Evolutionary conservation across 2,888 invertebrate genomes (phyloP), one percentile per base, ranked within the genome.

Genomic region (Labia minor): DNA sequence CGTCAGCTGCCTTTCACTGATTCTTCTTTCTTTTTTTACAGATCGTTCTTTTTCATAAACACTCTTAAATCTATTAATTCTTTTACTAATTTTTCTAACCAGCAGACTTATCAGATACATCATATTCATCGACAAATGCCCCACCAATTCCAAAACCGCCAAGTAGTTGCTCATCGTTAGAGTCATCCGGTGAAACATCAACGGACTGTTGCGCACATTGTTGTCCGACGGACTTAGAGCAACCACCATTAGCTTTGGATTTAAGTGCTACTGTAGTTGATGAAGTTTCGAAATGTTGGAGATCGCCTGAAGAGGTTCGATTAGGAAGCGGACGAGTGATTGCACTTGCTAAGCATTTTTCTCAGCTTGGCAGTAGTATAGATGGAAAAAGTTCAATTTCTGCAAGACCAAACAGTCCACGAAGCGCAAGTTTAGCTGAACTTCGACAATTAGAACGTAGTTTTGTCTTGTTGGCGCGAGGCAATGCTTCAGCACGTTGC

Each of bases 241-340:
- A 11, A 49, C 49, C 49, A 14, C 49, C 49, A 10, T 49, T 49
- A 49, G 49, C 49, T 49, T 49, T 49, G 49, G 49, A 49, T 14
- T 14, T 49, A 2, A 49, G 49, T 49, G 49, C 49, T n/a, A 4
- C 49, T 3, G 49, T 49, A 1, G 18, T n/a, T n/a, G 65, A 67
- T 19, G 20, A 66, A 26, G 62, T 65, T 8, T 61, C 66, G 64
- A 86, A 85, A 71, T 85, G 84, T 19, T 87, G 87, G 87, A 85
- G 83, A 72, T 86, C 86, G 1, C 87, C 87, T 0, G 86, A 86
- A 71, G 86, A 87, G 72, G 85, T 84, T 65, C 78, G 86, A 67
- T 82, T 87, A 19, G 85, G 87, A 0, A 82, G 83, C 68, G 88
- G 88, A 1, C 83, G 86, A 75, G 89, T 89, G 0, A 86, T 85